Base-by-base conservation (phyloP, 2,888 invertebrate species). In the Cheilosia urbana region DNA sequence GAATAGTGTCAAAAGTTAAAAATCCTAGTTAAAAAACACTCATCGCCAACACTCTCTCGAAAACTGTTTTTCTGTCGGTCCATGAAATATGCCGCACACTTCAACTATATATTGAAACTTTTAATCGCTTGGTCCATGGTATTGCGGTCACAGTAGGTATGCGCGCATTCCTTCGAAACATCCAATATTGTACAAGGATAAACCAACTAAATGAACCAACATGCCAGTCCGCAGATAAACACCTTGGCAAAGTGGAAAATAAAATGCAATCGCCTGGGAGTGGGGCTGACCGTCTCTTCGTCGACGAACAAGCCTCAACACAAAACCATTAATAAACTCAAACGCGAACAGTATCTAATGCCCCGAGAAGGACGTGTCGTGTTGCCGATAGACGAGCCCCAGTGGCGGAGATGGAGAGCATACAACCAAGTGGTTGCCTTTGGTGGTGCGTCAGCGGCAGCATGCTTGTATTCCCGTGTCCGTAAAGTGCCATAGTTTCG, bases 251-350 rank as follows among this genome's bases (percentile, higher is more conserved):
- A 47, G 66, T 47, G 62, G 34, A 77, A 77, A 77, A 66, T 66
- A 82, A 82, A 82, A 77, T 77, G 71, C 71, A 66, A 66, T 77
- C 77, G 60, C 42, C 66, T 72, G 40, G 66, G 72, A 82, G 47
- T 72, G 47, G 66, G 68, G 72, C 77, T 60, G 55, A 62, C 77
- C 77, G 66, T 77, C 76, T 77, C 66, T 68, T 53, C 49, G 60
- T 55, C 55, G 72, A 49, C 63, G 49, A 73, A 42, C 62, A 68
- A 58, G 66, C 57, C 68, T 78, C 24, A 68, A 53, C 63, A 49
- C 47, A 37, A 83, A 83, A 57, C 78, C 83, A 78, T 83, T 83
- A 78, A 83, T 83, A 83, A 78, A 83, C 78, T 63, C 72, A 62
- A 78, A 72, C 45, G 78, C 78, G 51, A 69, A 40, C 82, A 40